Evolutionary conservation across 2,113 vertebrate genomes (phyloP).

Genomic region (Pelvicachromis taeniatus): DNA sequence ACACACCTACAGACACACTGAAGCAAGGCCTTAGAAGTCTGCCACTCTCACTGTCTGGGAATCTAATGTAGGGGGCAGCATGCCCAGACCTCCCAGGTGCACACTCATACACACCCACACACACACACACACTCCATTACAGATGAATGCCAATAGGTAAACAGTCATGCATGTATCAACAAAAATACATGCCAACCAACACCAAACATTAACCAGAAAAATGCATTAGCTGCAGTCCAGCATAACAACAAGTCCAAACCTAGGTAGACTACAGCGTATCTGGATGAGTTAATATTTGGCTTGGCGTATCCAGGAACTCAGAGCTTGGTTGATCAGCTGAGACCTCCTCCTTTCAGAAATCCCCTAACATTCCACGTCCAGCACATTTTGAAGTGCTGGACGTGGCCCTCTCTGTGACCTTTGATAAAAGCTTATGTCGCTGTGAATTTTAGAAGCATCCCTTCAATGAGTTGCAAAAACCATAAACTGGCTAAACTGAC

Average conservation of each 20-base stretch:
- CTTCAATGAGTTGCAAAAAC: not conserved
- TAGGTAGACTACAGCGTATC: conserved; percentile 16
- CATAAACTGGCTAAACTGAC: not conserved
- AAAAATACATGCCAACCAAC: conserved; percentile 17
- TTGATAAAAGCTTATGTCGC: conserved; percentile 28
- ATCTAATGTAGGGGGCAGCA: conserved; percentile 42
- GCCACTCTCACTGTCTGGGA: conserved; percentile 64
- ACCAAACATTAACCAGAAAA: conserved; percentile 49
- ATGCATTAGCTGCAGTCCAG: not conserved
- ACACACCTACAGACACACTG: not conserved
- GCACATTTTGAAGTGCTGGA: not conserved
- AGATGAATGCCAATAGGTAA: conserved; percentile 32
- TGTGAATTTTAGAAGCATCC: conserved; percentile 14
- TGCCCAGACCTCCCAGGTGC: conserved; percentile 49
- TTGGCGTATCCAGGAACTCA: conserved; percentile 23
- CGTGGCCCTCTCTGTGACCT: conserved; percentile 28
- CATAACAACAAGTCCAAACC: not conserved
- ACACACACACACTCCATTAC: not conserved
- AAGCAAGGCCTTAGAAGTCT: conserved; percentile 19
- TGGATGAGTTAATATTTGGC: conserved; percentile 65
- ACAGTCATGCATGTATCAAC: conserved; percentile 19
- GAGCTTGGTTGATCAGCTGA: conserved; percentile 55
- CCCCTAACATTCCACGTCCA: conserved; percentile 31
- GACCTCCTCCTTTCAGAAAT: conserved; percentile 54
- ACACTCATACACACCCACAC: not conserved